Evolutionary conservation across 2,797 vertebrate species (phyloP).

Genomic region (Myotis myotis): DNA sequence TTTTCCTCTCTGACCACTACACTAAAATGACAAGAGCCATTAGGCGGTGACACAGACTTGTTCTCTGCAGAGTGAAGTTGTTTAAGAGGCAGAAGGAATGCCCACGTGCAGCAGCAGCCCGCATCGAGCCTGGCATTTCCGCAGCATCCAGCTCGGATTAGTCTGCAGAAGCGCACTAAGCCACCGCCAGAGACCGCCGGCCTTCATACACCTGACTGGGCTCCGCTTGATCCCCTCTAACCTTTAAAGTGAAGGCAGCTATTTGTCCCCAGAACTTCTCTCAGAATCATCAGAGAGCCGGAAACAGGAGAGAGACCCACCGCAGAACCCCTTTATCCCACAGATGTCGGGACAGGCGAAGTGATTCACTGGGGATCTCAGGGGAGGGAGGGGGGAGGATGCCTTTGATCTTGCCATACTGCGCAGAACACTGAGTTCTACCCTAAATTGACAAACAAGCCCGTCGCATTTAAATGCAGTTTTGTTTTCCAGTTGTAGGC

Average conservation of each 20-base stretch:
- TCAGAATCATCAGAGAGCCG: not conserved
- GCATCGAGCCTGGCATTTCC: slow-evolving; percentile 35
- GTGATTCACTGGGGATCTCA: not conserved
- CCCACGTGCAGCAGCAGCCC: not conserved
- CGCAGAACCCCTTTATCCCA: not conserved
- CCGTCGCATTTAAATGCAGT: not conserved
- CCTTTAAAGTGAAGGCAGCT: slow-evolving; percentile 37
- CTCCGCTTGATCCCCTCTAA: not conserved
- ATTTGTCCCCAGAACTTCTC: slow-evolving; percentile 22
- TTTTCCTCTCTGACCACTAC: slow-evolving; percentile 46
- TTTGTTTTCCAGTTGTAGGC: not conserved
- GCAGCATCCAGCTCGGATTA: not conserved
- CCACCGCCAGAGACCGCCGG: not conserved
- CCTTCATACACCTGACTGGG: not conserved
- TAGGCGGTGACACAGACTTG: slow-evolving; percentile 58
- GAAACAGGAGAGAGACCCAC: not conserved
- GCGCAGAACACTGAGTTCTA: not conserved
- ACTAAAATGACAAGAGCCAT: slow-evolving; percentile 47
- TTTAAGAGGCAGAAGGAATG: slow-evolving; percentile 67
- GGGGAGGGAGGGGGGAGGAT: not conserved
- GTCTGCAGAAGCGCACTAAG: slow-evolving; percentile 1
- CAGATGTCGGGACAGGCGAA: not conserved
- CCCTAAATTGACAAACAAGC: not conserved
- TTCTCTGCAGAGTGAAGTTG: slow-evolving; percentile 43
- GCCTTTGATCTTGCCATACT: not conserved